Conservation (phyloP, 1,140 invertebrate genomes). For the Pachypeltis micranthus region DNA sequence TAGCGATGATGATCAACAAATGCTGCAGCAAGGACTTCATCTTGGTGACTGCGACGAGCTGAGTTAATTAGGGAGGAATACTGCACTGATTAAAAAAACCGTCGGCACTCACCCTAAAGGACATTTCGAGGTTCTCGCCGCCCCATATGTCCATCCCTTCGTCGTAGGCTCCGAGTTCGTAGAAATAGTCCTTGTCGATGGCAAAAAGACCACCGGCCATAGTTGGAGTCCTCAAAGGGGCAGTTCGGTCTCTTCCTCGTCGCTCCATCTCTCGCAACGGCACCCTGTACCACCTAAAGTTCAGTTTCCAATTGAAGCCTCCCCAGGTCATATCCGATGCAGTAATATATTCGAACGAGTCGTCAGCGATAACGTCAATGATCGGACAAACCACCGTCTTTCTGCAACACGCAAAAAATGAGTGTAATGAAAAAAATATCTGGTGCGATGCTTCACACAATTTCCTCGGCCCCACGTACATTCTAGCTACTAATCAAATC, state of each 20-base stretch:
- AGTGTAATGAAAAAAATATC: background rate
- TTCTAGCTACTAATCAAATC: background rate
- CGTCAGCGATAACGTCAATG: constrained; percentile 96
- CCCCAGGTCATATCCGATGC: constrained; percentile 95
- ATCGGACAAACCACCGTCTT: constrained; percentile 93
- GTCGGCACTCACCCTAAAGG: constrained; percentile 81
- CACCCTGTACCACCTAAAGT: constrained; percentile 93
- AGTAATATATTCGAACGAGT: constrained; percentile 90
- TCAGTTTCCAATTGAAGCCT: constrained; percentile 97
- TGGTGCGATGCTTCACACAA: no score
- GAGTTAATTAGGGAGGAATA: no score
- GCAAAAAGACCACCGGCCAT: constrained; percentile 99
- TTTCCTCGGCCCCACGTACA: no score
- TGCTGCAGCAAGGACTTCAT: no score
- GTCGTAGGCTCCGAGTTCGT: constrained; percentile 93
- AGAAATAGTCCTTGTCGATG: constrained; percentile 93
- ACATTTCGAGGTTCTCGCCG: constrained; percentile 98
- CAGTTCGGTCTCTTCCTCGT: constrained; percentile 74
- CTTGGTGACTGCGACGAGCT: no score
- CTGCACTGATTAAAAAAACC: no score
- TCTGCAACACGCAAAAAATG: constrained; percentile 34
- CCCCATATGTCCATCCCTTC: constrained; percentile 99
- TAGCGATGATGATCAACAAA: no score
- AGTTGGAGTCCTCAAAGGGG: constrained; percentile 85
- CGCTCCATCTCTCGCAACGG: constrained; percentile 89